phyloP scores from a whole-genome alignment of 2,797 vertebrate genomes.

The Crossoptilon crossoptilon region DNA sequence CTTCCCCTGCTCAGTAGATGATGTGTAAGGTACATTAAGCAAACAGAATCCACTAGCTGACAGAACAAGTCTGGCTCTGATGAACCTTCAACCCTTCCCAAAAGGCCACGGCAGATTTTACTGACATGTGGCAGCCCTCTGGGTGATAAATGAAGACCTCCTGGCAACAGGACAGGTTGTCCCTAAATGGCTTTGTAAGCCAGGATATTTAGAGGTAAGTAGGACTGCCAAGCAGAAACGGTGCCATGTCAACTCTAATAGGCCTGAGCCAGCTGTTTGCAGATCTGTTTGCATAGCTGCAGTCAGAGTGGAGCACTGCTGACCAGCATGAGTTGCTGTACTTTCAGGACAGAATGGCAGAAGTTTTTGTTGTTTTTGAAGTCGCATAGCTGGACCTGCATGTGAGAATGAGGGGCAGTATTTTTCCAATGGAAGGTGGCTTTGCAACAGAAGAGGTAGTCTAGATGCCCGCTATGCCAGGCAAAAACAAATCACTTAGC shows the following conservation, averaged over 20 bases:
- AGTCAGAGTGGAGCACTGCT: fast-evolving
- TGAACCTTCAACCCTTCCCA: not conserved
- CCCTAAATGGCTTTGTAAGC: slow-evolving; percentile 12
- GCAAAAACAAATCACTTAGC: not conserved
- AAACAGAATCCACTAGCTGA: not conserved
- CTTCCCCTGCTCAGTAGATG: not conserved
- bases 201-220: slow-evolving; percentile 30
- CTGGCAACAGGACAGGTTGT: slow-evolving; percentile 31
- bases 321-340: fast-evolving
- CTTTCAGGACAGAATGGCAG: not conserved
- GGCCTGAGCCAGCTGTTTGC: not conserved
- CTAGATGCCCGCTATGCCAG: not conserved
- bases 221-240: not conserved
- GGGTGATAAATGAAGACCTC: slow-evolving; percentile 42
- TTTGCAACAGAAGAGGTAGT: not conserved
- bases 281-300: not conserved
- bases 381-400: not conserved
- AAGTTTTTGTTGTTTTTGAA: fast-evolving
- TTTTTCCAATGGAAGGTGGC: not conserved
- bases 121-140: slow-evolving; percentile 58
- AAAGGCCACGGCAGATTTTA: slow-evolving; percentile 32
- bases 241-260: not conserved
- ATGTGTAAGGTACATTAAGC: not conserved
- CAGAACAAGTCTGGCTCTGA: not conserved
- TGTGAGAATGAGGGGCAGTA: fast-evolving